Base-by-base conservation (phyloP, 2,888 invertebrate species). In the Rutpela maculata region DNA sequence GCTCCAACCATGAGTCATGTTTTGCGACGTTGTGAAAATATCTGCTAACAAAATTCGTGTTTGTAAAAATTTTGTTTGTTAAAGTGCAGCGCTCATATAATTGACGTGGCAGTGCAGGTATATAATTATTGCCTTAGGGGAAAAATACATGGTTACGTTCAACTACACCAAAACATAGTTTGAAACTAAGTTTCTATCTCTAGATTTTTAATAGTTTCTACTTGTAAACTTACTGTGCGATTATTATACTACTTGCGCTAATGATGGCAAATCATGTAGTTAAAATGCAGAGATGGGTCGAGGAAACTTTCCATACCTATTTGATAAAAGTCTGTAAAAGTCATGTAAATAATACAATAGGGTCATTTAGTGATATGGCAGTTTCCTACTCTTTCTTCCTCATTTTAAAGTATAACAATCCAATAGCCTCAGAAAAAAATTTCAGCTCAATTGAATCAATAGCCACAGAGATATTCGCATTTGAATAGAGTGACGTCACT, bases 91-190 rank as follows among this genome's bases (percentile, higher is more conserved):
- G 50, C 50, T n/a, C 50, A 50, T n/a, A 15, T 74, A 74, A 74
- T 74, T 59, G 67, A 74, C 74, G 18, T 67, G 73, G 73, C 73
- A 73, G 73, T 73, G 73, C 66, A 72, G 59, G n/a, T 59, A 70
- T 43, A 72, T 50, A 62, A 72, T 50, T 56, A 31, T 50, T 50
- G 50, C 50, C 50, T 50, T 50, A 50, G 50, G 50, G 50, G n/a
- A n/a, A 15, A n/a, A n/a, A n/a, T 6, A n/a, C 4, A 50, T n/a
- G n/a, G 50, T n/a, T 12, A 12, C 1, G 43, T 35, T 9, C 31
- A 35, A 43, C 11, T 50, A 50, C 12, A 50, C 50, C 50, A 50
- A 50, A n/a, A n/a, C 50, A 50, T n/a, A 50, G 50, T 50, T 15
- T n/a, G 50, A 6, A 50, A n/a, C 50, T 50, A 50, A 50, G n/a